Conservation (phyloP, 2,888 invertebrate species). For the Graphium colonna region DNA sequence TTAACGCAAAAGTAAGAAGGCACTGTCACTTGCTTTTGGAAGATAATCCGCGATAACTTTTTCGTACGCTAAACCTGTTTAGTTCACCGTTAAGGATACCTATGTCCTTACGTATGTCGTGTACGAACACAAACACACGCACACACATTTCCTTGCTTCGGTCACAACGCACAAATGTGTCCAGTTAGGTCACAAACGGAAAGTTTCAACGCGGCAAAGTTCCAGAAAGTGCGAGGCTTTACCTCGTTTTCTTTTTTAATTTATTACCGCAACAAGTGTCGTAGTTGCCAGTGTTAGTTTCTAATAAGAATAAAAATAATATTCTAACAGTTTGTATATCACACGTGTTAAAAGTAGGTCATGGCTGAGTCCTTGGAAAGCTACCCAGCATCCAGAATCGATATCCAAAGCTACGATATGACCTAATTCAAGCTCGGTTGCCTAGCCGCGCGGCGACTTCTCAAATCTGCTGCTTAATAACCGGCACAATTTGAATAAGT, state of each 20-base stretch:
- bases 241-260: background rate
- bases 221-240: conserved; percentile 8
- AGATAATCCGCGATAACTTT: conserved; percentile 13
- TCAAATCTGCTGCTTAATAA: conserved; percentile 37
- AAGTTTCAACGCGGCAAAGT: conserved; percentile 12
- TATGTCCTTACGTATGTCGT: conserved; percentile 4
- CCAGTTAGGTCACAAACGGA: conserved; percentile 11
- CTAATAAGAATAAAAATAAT: conserved; percentile 22
- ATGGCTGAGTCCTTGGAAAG: conserved; percentile 65
- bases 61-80: conserved; percentile 17
- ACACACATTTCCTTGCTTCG: background rate
- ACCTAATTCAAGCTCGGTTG: conserved; percentile 40
- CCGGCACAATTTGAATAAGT: conserved; percentile 29
- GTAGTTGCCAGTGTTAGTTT: background rate
- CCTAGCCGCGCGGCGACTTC: conserved; percentile 30
- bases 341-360: conserved; percentile 57
- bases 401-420: conserved; percentile 43
- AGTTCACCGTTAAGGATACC: conserved; percentile 16
- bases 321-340: conserved; percentile 1
- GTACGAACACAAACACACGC: background rate
- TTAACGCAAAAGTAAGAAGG: too few relatives aligned
- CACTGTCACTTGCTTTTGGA: background rate
- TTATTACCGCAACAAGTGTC: conserved; percentile 13
- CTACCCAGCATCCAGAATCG: conserved; percentile 70
- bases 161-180: conserved; percentile 6